Evolutionary conservation across 1,140 invertebrate species (phyloP), one percentile per base, ranked within the genome.

Genomic region (Drosophila gunungcola): DNA sequence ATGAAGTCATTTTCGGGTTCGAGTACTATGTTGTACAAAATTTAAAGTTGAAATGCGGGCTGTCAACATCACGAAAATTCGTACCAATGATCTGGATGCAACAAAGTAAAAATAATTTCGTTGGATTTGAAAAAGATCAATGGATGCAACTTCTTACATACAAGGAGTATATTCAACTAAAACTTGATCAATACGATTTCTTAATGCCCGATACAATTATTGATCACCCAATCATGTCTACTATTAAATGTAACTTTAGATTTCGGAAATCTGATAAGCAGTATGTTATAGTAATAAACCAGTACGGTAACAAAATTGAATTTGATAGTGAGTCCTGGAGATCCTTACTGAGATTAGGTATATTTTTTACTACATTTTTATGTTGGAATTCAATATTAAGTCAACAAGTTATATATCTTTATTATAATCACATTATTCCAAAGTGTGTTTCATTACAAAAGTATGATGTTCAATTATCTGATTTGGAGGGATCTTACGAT

Each of bases 291-390:
- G 13, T 43, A 43, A 42, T 42, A n/a, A 41, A 41, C n/a, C 41
- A 43, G 13, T 43, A 16, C 16, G 13, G 6, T 16, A 43, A 9
- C 13, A 43, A 43, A 43, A 43, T 43, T 43, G 13, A 43, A 32
- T 55, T 42, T 32, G 53, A 55, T 6, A 29, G 25, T 16, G n/a
- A 56, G 27, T 56, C 53, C 29, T 57, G 55, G 12, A 16, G 56
- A 11, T 36, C 43, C 11, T 36, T 58, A 36, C 13, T 58, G 48
- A 36, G 43, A 48, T 13, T 29, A 45, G 42, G 42, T 12, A 45
- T 57, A 7, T 57, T 57, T 45, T 57, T 45, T 57, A 45, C 27
- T 0, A 58, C 56, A 46, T 58, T 58, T 32, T 45, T 58, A 11
- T 39, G 43, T 38, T 58, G 21, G 42, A 48, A 32, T 32, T 25